Base-by-base conservation (phyloP, 2,888 invertebrate species). In the Aproaerema taeniolella region DNA sequence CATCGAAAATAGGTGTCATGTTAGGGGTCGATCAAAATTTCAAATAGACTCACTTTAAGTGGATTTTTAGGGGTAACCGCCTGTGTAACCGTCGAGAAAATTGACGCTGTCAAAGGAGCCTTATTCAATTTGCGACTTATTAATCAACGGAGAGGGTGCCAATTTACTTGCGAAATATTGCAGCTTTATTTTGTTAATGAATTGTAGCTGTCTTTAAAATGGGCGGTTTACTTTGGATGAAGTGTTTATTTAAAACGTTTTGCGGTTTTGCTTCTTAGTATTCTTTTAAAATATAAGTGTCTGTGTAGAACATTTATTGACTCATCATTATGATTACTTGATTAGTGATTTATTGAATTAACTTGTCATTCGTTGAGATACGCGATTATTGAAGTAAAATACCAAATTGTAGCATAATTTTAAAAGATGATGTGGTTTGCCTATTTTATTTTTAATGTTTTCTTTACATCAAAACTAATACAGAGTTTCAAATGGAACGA, bases 1-100 rank as follows among this genome's bases (percentile, higher is more conserved):
- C 85, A 85, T 85, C 67, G 73, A 66, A 79, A 86, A 83, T 83
- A 74, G 79, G 79, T 85, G 81, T 81, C 83, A 83, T 80, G 80
- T 73, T 50, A 46, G 66, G 77, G 74, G 75, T 79, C 75, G 77
- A 82, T 85, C 78, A 81, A 83, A 85, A 81, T 81, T 83, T 75
- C 76, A 82, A 85, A 85, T 82, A 67, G 80, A 74, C 70, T 64
- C 61, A 54, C 47, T 61, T 49, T 77, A 85, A 85, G 75, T 83
- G 77, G 69, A 82, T 83, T 85, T 83, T 83, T 79, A 65, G 77
- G 82, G 78, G 78, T 68, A 59, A 61, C 55, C 49, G 59, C 53
- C 48, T 43, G 66, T 58, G 66, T 72, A 80, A 81, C 65, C 69
- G 83, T 45, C 58, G 68, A 63, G 75, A 77, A 82, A 83, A 86